Evolutionary conservation across 2,113 vertebrate genomes (phyloP).

Genomic region (Gnathonemus echidnorhynchus): DNA sequence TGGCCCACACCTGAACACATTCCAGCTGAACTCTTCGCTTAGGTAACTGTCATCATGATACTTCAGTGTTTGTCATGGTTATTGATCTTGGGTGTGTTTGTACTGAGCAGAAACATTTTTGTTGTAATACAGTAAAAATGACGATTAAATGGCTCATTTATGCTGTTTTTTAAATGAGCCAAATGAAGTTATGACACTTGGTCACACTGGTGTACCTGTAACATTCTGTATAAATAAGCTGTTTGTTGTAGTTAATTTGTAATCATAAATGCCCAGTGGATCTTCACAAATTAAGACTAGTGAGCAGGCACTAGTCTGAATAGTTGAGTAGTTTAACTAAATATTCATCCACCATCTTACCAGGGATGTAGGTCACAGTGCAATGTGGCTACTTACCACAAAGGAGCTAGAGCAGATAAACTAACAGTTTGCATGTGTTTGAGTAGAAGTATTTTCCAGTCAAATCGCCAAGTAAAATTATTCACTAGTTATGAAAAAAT

Average conservation of each 20-base stretch:
- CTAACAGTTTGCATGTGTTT: background rate
- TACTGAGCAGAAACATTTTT: background rate
- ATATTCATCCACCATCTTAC: background rate
- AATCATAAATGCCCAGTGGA: background rate
- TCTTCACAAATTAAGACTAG: background rate
- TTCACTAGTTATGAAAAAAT: background rate
- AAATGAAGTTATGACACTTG: background rate
- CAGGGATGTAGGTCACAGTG: background rate
- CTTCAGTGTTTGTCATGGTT: background rate
- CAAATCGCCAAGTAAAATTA: background rate
- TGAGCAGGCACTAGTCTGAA: background rate
- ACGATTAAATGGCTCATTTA: background rate
- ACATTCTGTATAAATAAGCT: background rate
- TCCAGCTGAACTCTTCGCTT: background rate
- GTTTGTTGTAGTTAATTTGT: background rate
- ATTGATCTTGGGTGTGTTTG: background rate
- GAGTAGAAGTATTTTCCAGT: background rate
- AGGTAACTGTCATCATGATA: background rate
- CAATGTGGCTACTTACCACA: background rate
- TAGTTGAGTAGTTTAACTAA: background rate
- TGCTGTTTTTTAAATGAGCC: background rate
- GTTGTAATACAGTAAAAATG: background rate
- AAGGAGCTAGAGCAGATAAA: background rate
- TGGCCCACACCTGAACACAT: background rate
- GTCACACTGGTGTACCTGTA: background rate